phyloP scores from a whole-genome alignment of 2,113 vertebrate species.

The Pelodiscus sinensis region DNA sequence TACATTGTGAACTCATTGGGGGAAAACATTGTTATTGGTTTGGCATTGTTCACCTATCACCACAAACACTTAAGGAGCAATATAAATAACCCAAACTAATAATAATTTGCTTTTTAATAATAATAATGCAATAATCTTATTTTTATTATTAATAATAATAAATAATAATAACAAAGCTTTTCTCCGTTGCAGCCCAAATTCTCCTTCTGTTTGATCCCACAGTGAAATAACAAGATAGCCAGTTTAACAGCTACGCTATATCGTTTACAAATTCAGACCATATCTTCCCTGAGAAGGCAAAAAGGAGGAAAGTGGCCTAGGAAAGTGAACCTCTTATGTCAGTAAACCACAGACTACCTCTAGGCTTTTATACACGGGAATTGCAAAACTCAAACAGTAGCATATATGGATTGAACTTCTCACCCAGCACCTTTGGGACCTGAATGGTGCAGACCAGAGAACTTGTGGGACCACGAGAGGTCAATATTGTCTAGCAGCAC shows the following conservation, averaged over 20 bases:
- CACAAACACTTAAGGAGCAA: neutral
- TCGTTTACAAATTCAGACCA: neutral
- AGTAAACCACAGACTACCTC: no score
- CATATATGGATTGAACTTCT: no score
- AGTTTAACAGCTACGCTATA: neutral
- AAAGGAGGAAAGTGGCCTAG: neutral
- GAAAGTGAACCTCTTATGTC: no score
- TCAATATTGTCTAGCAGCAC: no score
- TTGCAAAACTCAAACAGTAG: no score
- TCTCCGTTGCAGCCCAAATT: neutral
- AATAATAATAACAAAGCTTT: neutral
- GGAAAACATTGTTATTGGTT: neutral
- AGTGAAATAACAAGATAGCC: neutral
- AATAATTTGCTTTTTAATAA: neutral
- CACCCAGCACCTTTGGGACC: no score
- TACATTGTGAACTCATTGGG: neutral
- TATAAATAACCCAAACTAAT: neutral
- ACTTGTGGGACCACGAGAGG: no score
- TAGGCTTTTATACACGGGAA: no score
- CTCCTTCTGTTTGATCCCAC: rapidly evolving
- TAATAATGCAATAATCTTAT: no score
- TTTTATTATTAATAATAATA: no score
- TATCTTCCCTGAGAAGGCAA: neutral
- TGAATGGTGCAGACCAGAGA: no score
- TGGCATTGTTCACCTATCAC: neutral